These are phyloP conservation scores for Pyralis farinalis DNA, from an alignment of 2,888 invertebrate species.

Conservation along the genomic window DNA sequence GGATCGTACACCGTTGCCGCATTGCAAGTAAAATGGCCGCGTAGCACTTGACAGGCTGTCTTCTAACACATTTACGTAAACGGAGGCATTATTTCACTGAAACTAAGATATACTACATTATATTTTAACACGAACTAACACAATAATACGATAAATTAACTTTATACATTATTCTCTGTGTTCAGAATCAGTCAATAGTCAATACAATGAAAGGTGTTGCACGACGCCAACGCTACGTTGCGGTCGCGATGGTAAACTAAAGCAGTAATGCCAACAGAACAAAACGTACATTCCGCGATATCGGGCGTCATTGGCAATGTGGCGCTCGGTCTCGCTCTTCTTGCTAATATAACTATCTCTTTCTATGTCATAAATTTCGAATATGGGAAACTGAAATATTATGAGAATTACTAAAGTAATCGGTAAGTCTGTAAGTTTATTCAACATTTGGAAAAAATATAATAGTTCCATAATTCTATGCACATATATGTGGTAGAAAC, in stretches of 20 bases:
- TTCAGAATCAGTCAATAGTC: slow-evolving; percentile 86
- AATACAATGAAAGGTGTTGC: slow-evolving; percentile 88
- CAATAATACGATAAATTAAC: slow-evolving; percentile 82
- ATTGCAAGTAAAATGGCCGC: slow-evolving; percentile 87
- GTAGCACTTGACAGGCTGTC: slow-evolving; percentile 79
- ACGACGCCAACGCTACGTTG: slow-evolving; percentile 82
- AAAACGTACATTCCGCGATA: slow-evolving; percentile 60
- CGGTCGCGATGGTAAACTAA: slow-evolving; percentile 81
- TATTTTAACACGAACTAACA: slow-evolving; percentile 74
- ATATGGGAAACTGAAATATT: not conserved
- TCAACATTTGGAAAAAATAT: too few species aligned
- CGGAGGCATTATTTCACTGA: slow-evolving; percentile 76
- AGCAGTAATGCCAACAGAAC: slow-evolving; percentile 64
- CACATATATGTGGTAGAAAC: too few species aligned
- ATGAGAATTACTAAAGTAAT: too few species aligned
- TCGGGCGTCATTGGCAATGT: slow-evolving; percentile 74
- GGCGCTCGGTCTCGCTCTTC: slow-evolving; percentile 55
- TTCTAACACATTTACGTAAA: slow-evolving; percentile 78
- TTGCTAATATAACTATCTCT: slow-evolving; percentile 44
- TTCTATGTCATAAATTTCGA: slow-evolving; percentile 30
- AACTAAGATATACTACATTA: slow-evolving; percentile 72
- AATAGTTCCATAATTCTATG: too few species aligned
- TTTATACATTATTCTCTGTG: slow-evolving; percentile 83
- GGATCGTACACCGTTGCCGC: slow-evolving; percentile 87
- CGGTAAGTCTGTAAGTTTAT: too few species aligned